Conservation (phyloP, 2,113 vertebrate genomes). For the Oxygymnocypris stewartii region DNA sequence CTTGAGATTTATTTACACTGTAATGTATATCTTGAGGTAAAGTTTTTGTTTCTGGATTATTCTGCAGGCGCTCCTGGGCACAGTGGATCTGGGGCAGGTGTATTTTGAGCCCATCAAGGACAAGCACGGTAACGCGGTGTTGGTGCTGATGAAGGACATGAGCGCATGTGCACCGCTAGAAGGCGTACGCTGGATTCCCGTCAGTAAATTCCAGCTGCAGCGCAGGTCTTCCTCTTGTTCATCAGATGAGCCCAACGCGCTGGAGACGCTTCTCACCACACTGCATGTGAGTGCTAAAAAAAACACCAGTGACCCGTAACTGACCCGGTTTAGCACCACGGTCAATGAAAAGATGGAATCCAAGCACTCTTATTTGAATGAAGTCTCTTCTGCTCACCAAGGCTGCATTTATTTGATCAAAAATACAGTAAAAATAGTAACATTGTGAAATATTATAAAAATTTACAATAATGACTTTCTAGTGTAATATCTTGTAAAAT, state of each 20-base stretch:
- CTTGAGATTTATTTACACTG: not conserved
- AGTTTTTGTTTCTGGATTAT: not conserved
- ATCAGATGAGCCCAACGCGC: constrained; percentile 83
- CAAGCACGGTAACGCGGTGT: constrained; percentile 87
- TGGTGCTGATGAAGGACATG: constrained; percentile 86
- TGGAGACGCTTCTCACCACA: constrained; percentile 85
- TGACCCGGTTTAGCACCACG: not conserved
- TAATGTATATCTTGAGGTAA: not conserved
- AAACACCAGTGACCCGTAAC: not conserved
- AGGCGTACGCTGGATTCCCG: constrained; percentile 81
- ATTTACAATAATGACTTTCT: no score
- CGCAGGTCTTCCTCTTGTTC: constrained; percentile 84
- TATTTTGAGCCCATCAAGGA: constrained; percentile 89
- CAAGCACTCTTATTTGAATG: not conserved
- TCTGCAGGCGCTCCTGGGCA: constrained; percentile 83
- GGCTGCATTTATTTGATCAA: no score
- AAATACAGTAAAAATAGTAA: no score
- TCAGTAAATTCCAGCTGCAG: constrained; percentile 84
- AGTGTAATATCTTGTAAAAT: no score
- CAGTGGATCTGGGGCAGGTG: constrained; percentile 85
- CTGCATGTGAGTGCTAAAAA: constrained; percentile 77
- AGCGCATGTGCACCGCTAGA: constrained; percentile 78
- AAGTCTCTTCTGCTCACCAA: no score
- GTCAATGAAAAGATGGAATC: not conserved
- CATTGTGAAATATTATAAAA: no score